Conservation (phyloP, 2,113 vertebrate species). For the Melanerpes formicivorus region DNA sequence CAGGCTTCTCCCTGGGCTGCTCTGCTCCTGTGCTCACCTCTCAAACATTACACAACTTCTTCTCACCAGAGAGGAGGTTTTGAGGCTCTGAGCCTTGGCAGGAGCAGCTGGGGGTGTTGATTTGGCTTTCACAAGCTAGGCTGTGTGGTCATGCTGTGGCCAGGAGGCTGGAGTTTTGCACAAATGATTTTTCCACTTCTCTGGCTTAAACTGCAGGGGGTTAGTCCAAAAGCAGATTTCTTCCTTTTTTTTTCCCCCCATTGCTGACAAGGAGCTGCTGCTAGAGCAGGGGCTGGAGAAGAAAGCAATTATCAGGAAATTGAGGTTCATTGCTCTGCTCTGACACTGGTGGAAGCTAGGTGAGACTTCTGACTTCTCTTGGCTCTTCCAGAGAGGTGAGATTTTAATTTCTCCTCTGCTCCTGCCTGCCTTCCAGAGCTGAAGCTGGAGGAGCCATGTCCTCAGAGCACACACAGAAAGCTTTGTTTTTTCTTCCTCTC, state of each 20-base stretch:
- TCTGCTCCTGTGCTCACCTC: background rate
- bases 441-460: background rate
- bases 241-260: background rate
- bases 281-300: background rate
- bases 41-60: background rate
- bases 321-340: background rate
- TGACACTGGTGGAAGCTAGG: background rate
- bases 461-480: background rate
- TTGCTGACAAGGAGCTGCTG: background rate
- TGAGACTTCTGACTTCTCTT: background rate
- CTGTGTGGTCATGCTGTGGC: background rate
- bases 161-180: slow-evolving; percentile 2
- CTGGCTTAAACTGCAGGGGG: slow-evolving; percentile 2
- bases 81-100: background rate
- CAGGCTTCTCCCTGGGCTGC: background rate
- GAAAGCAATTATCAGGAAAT: background rate
- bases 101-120: slow-evolving; percentile 1
- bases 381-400: background rate
- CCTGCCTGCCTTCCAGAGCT: background rate
- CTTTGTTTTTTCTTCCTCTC: background rate
- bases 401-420: background rate
- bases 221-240: background rate
- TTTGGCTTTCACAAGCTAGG: background rate
- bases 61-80: background rate
- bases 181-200: slow-evolving; percentile 40